Base-by-base conservation (phyloP, 2,113 vertebrate species). In the Plectropomus leopardus region DNA sequence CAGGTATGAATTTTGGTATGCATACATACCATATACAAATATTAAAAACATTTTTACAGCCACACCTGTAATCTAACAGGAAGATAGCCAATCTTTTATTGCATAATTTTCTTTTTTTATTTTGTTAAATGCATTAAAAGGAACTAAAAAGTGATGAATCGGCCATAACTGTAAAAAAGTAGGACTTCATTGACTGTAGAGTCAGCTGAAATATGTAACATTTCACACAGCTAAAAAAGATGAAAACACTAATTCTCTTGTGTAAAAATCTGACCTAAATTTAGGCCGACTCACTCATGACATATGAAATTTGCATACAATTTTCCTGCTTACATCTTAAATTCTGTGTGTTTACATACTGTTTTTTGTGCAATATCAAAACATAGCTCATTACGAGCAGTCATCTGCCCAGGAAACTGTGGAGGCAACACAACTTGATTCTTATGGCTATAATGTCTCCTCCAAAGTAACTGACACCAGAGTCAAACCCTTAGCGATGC, bases 391-490 rank as follows among this genome's bases (percentile, higher is more conserved):
- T 61, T 5, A 57, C n/a, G 64, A 32, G 50, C 5, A 3, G 1
- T 53, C 34, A 71, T 60, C 23, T 17, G 55, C 45, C 16, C 48
- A 59, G 44, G 48, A 68, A 66, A 60, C 5, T 36, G 40, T 50
- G 60, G 51, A 59, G 14, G 28, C 34, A 30, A 19, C 34, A 15
- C 59, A 45, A 16, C 24, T 45, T 66, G 13, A 64, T 63, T 72
- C 55, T 50, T 53, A 21, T 58, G 34, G 47, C 45, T 36, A 23
- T 42, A 69, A 28, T 55, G 23, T 63, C 2, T 40, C 21, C n/a
- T 36, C 16, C 16, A n/a, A 13, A 68, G 84, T 76, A 90, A 84
- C 48, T 19, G 78, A 90, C 65, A 84, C 85, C 63, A 48, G 26
- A 65, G 64, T 70, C 10, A 30, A 24, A 50, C 66, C 32, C 45